Evolutionary conservation across 2,888 invertebrate species (phyloP), one percentile per base, ranked within the genome.

Genomic region (Cephus spinipes): DNA sequence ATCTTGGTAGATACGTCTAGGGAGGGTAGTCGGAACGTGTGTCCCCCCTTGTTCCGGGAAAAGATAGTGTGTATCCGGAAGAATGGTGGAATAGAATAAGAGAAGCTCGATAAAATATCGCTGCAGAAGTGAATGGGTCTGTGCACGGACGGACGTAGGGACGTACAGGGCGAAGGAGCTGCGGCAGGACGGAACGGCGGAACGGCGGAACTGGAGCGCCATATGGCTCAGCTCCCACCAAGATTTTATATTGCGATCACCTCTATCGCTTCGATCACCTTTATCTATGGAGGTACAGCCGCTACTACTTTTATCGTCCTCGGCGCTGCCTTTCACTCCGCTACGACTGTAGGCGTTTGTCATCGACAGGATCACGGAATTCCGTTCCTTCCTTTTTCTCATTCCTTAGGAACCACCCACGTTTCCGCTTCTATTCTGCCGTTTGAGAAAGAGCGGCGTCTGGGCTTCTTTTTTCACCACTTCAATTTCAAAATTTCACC

Each of bases 221-320:
- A 82, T 86, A 82, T 85, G 87, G 84, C 71, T 77, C 35, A 76
- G 74, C 79, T 86, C 85, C 76, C 85, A 84, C 81, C 84, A 85
- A 87, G 85, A 87, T 87, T 87, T 85, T 86, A 85, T 86, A 84
- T 84, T 82, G 82, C 83, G 81, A 87, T 85, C 85, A 79, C 81
- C 82, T 79, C 83, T 83, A 85, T 84, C 81, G 81, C 76, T 79
- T 84, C 87, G 83, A 85, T 87, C 84, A 82, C 83, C 83, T 85
- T 85, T 84, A 87, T 86, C 83, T 78, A 71, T 71, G 30, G 71
- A 33, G 78, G 74, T 80, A 32, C 71, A 80, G 74, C 77, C 77
- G 75, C 76, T 55, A 78, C 80, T 75, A 81, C 78, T 84, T 84
- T 83, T 84, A 84, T 81, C 79, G 78, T 74, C 73, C 74, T 77